Percentiles rank a stretch among this genome's conserved stretches.
Conservation (phyloP, 2,113 vertebrate genomes). For the Catharus bicknelli region DNA sequence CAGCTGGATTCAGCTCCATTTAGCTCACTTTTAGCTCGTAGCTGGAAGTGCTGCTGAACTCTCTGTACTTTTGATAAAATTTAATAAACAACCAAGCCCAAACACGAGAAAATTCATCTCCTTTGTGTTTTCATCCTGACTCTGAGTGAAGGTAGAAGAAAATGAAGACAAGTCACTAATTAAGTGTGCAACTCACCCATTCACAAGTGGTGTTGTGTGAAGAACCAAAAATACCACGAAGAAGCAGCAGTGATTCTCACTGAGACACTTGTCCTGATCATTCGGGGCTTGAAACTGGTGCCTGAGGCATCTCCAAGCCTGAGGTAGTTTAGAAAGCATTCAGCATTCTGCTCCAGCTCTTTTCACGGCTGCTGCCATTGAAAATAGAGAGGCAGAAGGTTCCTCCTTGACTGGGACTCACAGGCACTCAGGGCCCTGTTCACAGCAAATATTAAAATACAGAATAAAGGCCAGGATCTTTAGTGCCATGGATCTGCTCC, state of each 20-base stretch:
- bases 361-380: neutral
- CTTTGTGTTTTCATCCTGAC: no score
- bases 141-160: no score
- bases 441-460: neutral
- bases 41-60: no score
- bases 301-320: neutral
- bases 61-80: no score
- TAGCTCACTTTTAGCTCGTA: no score
- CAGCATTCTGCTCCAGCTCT: neutral
- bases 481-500: neutral
- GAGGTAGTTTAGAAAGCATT: neutral
- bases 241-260: neutral
- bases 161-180: no score
- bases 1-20: no score
- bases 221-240: neutral
- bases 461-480: neutral
- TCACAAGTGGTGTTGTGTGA: no score
- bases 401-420: neutral
- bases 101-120: no score
- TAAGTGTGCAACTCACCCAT: no score
- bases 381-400: neutral
- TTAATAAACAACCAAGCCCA: no score
- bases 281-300: neutral
- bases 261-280: neutral
- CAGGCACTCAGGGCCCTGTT: neutral